These are phyloP conservation scores for Eleutherodactylus coqui DNA, from an alignment of 2,797 vertebrate species.

Conservation along the genomic window DNA sequence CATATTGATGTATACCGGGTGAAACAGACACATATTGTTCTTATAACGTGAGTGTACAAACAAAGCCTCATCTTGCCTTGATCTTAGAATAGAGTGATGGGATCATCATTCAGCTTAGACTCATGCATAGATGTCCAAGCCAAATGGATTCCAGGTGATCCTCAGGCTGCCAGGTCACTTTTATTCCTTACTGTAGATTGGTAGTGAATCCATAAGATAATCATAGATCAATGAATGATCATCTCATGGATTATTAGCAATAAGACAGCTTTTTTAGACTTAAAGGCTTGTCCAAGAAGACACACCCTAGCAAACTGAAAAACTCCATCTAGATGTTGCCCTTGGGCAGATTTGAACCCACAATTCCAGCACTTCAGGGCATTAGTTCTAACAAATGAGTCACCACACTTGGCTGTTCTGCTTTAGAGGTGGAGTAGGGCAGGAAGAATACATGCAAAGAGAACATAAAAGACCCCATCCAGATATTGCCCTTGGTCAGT, in stretches of 20 bases:
- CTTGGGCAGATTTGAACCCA: too few species aligned
- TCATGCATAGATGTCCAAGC: not conserved
- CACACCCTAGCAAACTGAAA: too few species aligned
- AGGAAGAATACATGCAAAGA: too few species aligned
- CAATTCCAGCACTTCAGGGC: too few species aligned
- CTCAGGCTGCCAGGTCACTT: not conserved
- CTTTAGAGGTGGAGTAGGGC: too few species aligned
- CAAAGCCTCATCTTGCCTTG: not conserved
- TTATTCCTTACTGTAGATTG: not conserved
- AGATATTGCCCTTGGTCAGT: too few species aligned
- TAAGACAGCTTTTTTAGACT: too few species aligned
- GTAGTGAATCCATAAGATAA: not conserved
- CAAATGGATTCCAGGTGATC: conserved; percentile 25
- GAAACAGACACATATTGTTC: conserved; percentile 14
- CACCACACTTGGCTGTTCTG: too few species aligned
- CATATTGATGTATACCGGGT: not conserved
- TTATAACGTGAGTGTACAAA: conserved; percentile 10
- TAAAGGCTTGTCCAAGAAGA: too few species aligned
- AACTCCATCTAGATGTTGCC: too few species aligned
- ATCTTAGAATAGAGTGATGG: conserved; percentile 11
- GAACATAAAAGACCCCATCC: too few species aligned
- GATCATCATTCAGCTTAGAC: conserved; percentile 2
- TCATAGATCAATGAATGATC: not conserved
- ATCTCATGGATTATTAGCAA: not conserved
- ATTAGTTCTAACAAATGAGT: too few species aligned